Base-by-base conservation (phyloP, 2,888 invertebrate species). In the Cerceris ruficornis region DNA sequence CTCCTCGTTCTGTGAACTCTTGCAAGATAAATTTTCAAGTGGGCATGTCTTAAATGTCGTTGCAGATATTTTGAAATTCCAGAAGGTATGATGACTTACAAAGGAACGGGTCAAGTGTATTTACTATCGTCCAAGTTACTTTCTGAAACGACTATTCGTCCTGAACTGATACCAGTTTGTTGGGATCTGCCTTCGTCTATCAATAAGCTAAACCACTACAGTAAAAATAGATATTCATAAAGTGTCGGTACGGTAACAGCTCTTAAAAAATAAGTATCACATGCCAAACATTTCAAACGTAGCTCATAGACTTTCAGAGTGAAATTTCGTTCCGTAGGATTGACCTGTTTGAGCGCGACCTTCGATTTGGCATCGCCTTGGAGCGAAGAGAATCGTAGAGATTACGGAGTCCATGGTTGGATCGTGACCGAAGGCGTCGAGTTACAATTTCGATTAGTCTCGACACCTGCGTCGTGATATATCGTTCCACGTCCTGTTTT, bases 381-480 rank as follows among this genome's bases (percentile, higher is more conserved):
- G 73, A 43, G 67, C 17, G 66, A 61, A 54, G 28, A 50, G 60
- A 39, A 55, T 4, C 28, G 17, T 28, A 7, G 17, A 67, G 66
- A 67, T 75, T 75, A 59, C 58, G 61, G 14, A 42, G 13, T 7
- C 28, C 14, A 9, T 58, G 73, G 67, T 55, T 57, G 28, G 46
- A 54, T 50, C 62, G 17, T 58, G 66, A 57, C 61, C 62, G 58
- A 69, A 75, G 74, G 60, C 55, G 64, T 43, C 11, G 59, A 43
- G 41, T 46, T 61, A 62, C 76, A 76, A 74, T 74, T 77, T 75
- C 75, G 68, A 65, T 75, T 75, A 75, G 65, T 69, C 61, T 69
- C 69, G 39, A 57, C 77, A 66, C 49, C 39, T 52, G 60, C 49
- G 11, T 28, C n/a, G 42, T 41, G n/a, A 41, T 50, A 57, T 43